These are phyloP conservation scores for Saguinus imperator DNA, from an alignment of 2,113 vertebrate genomes.

Conservation along the genomic window DNA sequence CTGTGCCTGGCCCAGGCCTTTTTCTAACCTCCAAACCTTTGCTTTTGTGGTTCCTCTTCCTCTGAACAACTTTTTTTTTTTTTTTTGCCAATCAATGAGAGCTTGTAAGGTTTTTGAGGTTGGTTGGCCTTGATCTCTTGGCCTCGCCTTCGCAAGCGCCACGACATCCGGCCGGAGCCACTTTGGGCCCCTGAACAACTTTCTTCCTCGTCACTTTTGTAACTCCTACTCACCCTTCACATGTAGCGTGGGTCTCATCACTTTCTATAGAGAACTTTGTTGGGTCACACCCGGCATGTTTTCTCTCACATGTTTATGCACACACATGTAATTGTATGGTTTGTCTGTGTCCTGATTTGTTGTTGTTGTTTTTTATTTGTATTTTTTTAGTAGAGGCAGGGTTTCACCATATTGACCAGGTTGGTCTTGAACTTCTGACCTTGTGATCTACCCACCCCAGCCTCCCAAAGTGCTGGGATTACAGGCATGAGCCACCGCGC, in stretches of 20 bases:
- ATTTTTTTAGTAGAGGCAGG: no score
- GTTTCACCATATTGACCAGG: no score
- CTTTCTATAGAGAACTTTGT: neutral
- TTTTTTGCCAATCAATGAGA: no score
- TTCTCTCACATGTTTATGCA: neutral
- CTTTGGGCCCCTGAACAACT: no score
- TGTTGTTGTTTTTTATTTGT: no score
- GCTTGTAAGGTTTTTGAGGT: no score
- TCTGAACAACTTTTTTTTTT: neutral
- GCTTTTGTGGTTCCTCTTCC: neutral
- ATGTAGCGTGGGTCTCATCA: neutral
- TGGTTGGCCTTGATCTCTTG: no score
- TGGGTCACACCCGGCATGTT: neutral
- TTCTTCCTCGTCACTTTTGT: neutral
- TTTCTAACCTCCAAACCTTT: neutral
- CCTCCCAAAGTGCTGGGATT: no score
- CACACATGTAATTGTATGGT: neutral
- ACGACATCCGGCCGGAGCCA: no score
- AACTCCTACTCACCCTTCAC: neutral
- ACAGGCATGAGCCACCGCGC: no score
- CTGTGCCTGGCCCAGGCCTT: neutral
- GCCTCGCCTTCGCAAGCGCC: no score
- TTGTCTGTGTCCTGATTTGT: neutral
- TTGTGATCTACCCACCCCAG: accelerated
- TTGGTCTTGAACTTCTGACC: no score